These are phyloP conservation scores for Cheilosia soror DNA, from an alignment of 2,888 invertebrate species.

Conservation along the genomic window DNA sequence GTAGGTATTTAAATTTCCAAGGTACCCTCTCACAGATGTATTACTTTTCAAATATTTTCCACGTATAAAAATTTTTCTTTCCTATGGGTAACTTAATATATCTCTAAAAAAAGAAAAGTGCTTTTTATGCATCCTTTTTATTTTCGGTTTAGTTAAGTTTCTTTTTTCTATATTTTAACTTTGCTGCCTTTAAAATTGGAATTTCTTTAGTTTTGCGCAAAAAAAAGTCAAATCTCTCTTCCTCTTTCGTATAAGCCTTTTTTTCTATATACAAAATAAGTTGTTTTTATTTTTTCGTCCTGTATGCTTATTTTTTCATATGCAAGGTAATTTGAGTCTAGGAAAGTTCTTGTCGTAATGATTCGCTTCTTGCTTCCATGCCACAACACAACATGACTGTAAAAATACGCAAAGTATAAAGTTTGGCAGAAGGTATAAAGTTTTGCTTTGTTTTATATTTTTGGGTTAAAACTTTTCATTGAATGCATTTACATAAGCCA, in stretches of 20 bases:
- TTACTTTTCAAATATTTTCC: slow-evolving; percentile 1
- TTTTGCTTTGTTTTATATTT: slow-evolving; percentile 52
- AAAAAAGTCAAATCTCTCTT: slow-evolving; percentile 32
- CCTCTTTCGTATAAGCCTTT: slow-evolving; percentile 15
- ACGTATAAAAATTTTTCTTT: slow-evolving; percentile 14
- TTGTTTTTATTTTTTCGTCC: slow-evolving; percentile 22
- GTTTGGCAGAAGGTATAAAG: slow-evolving; percentile 59
- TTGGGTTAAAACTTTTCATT: slow-evolving; percentile 47
- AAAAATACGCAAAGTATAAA: slow-evolving; percentile 58
- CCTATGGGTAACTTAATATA: slow-evolving; percentile 37
- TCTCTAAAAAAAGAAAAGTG: slow-evolving; percentile 55
- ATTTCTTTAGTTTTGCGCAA: slow-evolving; percentile 31
- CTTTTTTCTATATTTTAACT: slow-evolving; percentile 23
- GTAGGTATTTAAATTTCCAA: background rate
- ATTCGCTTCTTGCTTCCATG: slow-evolving; percentile 68
- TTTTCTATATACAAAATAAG: slow-evolving; percentile 35
- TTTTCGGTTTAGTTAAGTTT: slow-evolving; percentile 58
- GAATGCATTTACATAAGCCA: slow-evolving; percentile 59
- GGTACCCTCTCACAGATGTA: slow-evolving; percentile 19
- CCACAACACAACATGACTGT: slow-evolving; percentile 57
- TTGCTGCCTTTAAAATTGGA: slow-evolving; percentile 47
- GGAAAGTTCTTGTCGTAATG: slow-evolving; percentile 70
- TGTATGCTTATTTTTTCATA: slow-evolving; percentile 53
- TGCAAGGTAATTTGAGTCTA: slow-evolving; percentile 75
- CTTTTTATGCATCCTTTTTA: slow-evolving; percentile 68